Evolutionary conservation across 2,113 vertebrate genomes (phyloP).

Genomic region (Myocastor coypus): DNA sequence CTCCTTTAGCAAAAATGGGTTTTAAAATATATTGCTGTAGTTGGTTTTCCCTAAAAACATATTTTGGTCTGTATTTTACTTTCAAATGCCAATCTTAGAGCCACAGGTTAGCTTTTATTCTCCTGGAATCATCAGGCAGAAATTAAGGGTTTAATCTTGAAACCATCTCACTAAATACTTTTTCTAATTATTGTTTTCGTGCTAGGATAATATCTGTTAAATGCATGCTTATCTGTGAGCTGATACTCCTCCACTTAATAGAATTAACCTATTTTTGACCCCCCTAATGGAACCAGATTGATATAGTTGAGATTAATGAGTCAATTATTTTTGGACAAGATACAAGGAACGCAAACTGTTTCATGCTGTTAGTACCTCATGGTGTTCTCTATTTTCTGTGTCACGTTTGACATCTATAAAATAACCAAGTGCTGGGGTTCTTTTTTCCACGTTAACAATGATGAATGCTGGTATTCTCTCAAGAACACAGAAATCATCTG

Average conservation of each 20-base stretch:
- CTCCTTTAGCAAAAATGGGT: neutral
- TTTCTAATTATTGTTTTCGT: slow-evolving; percentile 67
- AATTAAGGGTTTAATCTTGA: neutral
- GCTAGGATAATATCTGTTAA: slow-evolving; percentile 74
- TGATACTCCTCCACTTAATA: slow-evolving; percentile 74
- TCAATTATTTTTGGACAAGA: slow-evolving; percentile 85
- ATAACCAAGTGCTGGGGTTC: slow-evolving; percentile 63
- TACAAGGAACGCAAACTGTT: slow-evolving; percentile 82
- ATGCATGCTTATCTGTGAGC: slow-evolving; percentile 70
- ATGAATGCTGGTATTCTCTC: slow-evolving; percentile 64
- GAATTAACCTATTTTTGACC: slow-evolving; percentile 86
- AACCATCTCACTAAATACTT: slow-evolving; percentile 64
- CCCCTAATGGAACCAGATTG: slow-evolving; percentile 72
- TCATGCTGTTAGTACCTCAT: slow-evolving; percentile 67
- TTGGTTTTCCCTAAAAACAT: slow-evolving; percentile 19
- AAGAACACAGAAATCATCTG: slow-evolving; percentile 72
- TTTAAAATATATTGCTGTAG: slow-evolving; percentile 34
- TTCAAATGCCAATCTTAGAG: slow-evolving; percentile 17
- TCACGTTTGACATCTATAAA: slow-evolving; percentile 78
- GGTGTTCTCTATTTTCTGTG: slow-evolving; percentile 61
- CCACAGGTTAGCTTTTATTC: slow-evolving; percentile 32
- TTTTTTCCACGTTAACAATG: slow-evolving; percentile 68
- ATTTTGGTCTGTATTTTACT: neutral
- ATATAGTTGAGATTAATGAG: slow-evolving; percentile 86
- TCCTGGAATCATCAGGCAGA: slow-evolving; percentile 15